Evolutionary conservation across 2,113 vertebrate species (phyloP), one percentile per base, ranked within the genome.

Genomic region (Heptranchias perlo): DNA sequence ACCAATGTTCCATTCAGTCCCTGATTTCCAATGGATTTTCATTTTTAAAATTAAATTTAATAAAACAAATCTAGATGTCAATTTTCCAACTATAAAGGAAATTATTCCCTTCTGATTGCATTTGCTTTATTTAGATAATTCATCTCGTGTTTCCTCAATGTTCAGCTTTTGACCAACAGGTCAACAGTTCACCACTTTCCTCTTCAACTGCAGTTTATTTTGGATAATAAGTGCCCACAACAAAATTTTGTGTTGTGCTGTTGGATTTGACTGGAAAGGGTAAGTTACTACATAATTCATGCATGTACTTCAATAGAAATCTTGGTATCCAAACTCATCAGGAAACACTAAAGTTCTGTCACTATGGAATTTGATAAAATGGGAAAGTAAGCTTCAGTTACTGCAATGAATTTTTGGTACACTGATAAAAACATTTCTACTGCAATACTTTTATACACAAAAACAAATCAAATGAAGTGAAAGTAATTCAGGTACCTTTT

Each of bases 401-500:
- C 21, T 86, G 18, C 49, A 35, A 16, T 35, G 31, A 31, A 61
- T 58, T 91, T 16, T 54, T 58, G 52, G 52, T 35, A 14, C 31
- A 28, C 7, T 87, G 10, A 67, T 67, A 1, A 52, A 91, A 14
- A 5, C 39, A 61, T 35, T 54, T 91, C 52, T 4, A 39, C 58
- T 62, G 35, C 0, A 35, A 52, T 89, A 54, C 39, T 76, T 82
- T 82, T 58, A 92, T 31, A 92, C 10, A 49, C 84, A 47, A 58
- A 58, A 58, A 8, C 58, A 28, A 31, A 58, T 49, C 69, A 87
- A 84, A 96, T 35, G 10, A 69, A 64, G 39, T 21, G 16, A 95
- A 58, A 35, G 23, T 58, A 31, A 65, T 47, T n/a, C 39, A 28
- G 76, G 6, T 96, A 99, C 99, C 98, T 99, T 98, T 97, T 99